Percentiles rank a stretch among this genome's conserved stretches.
Conservation (phyloP, 2,797 vertebrate genomes). For the Eptatretus atami region DNA sequence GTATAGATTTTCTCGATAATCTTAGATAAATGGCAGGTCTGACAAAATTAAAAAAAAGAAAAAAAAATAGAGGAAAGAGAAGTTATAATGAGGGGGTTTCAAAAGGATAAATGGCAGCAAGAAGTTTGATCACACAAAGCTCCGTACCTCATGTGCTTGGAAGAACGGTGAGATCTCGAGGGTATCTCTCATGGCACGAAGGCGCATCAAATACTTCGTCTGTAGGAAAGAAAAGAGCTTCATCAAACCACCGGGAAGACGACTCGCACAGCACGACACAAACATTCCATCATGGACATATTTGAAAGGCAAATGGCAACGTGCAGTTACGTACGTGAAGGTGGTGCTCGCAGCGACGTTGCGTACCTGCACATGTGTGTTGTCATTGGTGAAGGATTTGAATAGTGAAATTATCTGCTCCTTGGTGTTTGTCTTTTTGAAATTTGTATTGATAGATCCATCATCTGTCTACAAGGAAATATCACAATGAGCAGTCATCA, state of each 20-base stretch:
- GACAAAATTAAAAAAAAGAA: no score
- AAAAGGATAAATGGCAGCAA: no score
- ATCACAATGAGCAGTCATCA: no score
- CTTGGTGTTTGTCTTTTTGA: slow-evolving; percentile 74
- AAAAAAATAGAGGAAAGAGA: no score
- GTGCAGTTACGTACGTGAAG: no score
- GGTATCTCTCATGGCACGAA: slow-evolving; percentile 37
- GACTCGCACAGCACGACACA: no score
- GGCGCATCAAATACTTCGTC: slow-evolving; percentile 37
- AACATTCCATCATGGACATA: not conserved
- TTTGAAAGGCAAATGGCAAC: not conserved
- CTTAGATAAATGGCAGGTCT: no score
- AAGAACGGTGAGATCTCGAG: slow-evolving; percentile 63
- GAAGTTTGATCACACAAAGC: not conserved
- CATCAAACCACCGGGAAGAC: no score
- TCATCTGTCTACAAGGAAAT: slow-evolving; percentile 41
- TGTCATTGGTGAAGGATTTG: slow-evolving; percentile 54
- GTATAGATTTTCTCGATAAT: no score
- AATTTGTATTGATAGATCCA: slow-evolving; percentile 70
- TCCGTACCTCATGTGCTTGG: slow-evolving; percentile 53
- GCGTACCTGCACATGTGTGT: slow-evolving; percentile 48
- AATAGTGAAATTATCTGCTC: slow-evolving; percentile 55
- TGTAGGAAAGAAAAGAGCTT: slow-evolving; percentile 13
- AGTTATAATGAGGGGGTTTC: no score
- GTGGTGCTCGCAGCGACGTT: no score